Evolutionary conservation across 2,113 vertebrate genomes (phyloP).

Genomic region (Brachyistius frenatus): DNA sequence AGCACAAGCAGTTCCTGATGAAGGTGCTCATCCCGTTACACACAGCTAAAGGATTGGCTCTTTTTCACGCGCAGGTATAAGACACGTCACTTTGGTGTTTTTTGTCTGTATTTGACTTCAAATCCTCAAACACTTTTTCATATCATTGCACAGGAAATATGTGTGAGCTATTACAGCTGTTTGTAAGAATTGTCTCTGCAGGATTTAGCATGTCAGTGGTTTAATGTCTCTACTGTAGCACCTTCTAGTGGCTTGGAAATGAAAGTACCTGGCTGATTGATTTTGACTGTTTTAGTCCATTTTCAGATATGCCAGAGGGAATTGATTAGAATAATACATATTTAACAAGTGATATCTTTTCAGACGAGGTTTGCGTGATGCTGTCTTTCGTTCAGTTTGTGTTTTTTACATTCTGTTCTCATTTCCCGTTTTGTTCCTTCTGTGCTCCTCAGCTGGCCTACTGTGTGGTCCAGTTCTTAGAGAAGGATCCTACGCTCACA

Average conservation of each 20-base stretch:
- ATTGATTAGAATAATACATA: neutral
- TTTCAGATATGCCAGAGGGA: neutral
- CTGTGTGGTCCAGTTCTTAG: constrained; percentile 98
- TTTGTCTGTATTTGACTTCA: neutral
- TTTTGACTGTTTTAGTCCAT: neutral
- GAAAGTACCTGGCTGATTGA: neutral
- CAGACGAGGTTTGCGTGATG: neutral
- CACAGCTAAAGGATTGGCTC: constrained; percentile 93
- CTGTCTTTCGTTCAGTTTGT: neutral
- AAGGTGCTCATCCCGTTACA: constrained; percentile 99
- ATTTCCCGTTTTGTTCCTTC: constrained; percentile 15
- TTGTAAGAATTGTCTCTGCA: neutral
- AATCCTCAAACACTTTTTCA: neutral
- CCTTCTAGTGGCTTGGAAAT: constrained; percentile 59
- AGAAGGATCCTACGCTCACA: constrained; percentile 97
- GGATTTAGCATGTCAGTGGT: neutral
- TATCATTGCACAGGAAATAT: neutral
- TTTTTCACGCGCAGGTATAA: constrained; percentile 97
- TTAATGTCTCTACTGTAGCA: constrained; percentile 24
- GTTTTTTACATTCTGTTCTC: neutral
- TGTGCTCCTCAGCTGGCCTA: constrained; percentile 92
- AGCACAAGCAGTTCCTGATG: constrained; percentile 99
- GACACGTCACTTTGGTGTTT: neutral
- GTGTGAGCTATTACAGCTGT: constrained; percentile 1
- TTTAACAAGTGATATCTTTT: neutral